phyloP scores from a whole-genome alignment of 2,797 vertebrate genomes.

The Crocidura indochinensis region DNA sequence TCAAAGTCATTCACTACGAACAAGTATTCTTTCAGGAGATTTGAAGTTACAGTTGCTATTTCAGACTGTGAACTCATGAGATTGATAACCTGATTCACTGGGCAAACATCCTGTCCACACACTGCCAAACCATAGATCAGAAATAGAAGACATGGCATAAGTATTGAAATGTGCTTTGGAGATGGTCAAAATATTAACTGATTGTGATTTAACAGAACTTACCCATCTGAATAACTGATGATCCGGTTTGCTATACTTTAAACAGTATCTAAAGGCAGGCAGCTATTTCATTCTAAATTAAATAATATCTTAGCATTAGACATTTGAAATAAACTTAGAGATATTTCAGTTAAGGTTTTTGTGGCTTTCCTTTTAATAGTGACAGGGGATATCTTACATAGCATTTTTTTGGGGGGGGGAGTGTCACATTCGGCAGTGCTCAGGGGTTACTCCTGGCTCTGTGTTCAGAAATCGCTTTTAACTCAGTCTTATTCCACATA shows the following conservation, averaged over 20 bases:
- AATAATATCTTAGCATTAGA: background rate
- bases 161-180: background rate
- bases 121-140: background rate
- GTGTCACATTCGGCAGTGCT: too few relatives aligned
- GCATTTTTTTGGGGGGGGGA: too few relatives aligned
- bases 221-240: background rate
- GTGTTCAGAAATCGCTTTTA: too few relatives aligned
- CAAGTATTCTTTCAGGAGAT: constrained; percentile 13
- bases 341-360: background rate
- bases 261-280: background rate
- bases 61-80: background rate
- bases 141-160: background rate
- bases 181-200: background rate
- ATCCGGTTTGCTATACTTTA: background rate
- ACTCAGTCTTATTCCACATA: background rate
- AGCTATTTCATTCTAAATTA: constrained; percentile 6
- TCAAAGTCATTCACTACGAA: background rate
- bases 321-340: constrained; percentile 1
- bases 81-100: background rate
- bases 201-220: background rate
- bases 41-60: constrained; percentile 8
- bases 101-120: background rate
- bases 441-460: too few relatives aligned
- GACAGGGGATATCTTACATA: background rate
- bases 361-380: background rate